Conservation (phyloP, 2,888 invertebrate species). For the Pachliopta kotzebuea region DNA sequence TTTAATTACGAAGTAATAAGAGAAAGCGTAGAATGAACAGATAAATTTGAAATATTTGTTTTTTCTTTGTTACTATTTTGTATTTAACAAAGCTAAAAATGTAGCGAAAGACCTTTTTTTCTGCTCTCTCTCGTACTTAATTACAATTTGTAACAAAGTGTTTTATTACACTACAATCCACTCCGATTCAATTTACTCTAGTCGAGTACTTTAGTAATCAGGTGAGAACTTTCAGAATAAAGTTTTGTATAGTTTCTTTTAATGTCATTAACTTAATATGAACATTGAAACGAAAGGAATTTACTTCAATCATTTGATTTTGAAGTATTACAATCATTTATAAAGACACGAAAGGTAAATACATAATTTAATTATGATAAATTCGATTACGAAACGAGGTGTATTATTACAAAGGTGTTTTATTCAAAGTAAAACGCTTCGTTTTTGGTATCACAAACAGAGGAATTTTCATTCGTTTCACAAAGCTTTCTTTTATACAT, state of each 20-base stretch:
- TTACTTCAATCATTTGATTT: too few species aligned
- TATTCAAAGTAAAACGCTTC: not conserved
- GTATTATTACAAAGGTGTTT: not conserved
- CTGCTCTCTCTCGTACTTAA: not conserved
- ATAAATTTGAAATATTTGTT: too few species aligned
- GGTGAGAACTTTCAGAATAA: not conserved
- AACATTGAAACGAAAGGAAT: too few species aligned
- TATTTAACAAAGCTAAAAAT: too few species aligned
- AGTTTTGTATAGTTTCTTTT: not conserved
- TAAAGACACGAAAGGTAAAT: not conserved
- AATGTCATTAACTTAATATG: not conserved
- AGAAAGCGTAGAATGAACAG: too few species aligned
- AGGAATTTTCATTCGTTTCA: not conserved
- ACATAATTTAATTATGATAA: not conserved
- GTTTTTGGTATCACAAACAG: not conserved
- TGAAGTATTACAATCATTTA: not conserved
- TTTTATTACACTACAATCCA: constrained; percentile 6
- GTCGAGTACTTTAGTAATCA: constrained; percentile 21
- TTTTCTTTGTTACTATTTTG: too few species aligned
- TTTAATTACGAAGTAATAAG: too few species aligned
- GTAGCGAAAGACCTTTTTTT: not conserved
- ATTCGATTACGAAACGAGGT: not conserved
- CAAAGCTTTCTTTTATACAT: not conserved
- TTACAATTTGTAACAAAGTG: constrained; percentile 5
- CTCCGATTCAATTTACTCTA: constrained; percentile 16